Evolutionary conservation across 2,888 invertebrate species (phyloP).

Genomic region (Gerris lacustris): DNA sequence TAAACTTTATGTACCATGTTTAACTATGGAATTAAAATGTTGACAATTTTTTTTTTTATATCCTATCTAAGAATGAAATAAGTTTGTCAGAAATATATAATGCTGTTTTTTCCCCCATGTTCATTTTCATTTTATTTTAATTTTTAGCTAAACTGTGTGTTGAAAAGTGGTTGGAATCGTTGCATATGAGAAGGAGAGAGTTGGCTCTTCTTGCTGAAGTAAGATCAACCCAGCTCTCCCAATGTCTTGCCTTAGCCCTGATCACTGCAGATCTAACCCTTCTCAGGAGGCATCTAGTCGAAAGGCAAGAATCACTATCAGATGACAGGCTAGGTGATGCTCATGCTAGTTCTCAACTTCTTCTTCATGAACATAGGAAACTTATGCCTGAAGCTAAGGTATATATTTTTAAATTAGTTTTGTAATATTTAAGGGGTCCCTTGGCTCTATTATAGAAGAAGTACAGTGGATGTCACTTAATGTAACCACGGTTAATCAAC

Average conservation of each 20-base stretch:
- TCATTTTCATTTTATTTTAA: not conserved
- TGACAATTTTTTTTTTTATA: no score
- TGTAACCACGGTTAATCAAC: no score
- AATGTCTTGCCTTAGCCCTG: slow-evolving; percentile 60
- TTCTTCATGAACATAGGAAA: slow-evolving; percentile 56
- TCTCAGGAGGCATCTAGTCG: slow-evolving; percentile 47
- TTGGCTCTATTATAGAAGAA: no score
- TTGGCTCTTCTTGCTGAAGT: slow-evolving; percentile 56
- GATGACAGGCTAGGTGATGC: slow-evolving; percentile 60
- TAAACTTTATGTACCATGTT: no score
- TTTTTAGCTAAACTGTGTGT: slow-evolving; percentile 51
- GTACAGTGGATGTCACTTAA: no score
- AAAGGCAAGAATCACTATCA: slow-evolving; percentile 45
- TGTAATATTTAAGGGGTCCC: no score
- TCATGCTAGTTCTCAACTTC: slow-evolving; percentile 50
- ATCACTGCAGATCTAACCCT: slow-evolving; percentile 58
- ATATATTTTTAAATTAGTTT: slow-evolving; percentile 22
- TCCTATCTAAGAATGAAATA: no score
- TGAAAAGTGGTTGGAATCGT: slow-evolving; percentile 58
- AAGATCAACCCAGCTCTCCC: slow-evolving; percentile 62
- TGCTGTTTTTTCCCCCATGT: no score
- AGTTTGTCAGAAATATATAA: no score
- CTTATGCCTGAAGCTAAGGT: slow-evolving; percentile 58
- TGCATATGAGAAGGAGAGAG: slow-evolving; percentile 60
- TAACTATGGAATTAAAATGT: no score